Percentiles rank a stretch among this genome's conserved stretches.
These are phyloP conservation scores for Dallia pectoralis DNA, from an alignment of 2,797 vertebrate genomes.

Conservation along the genomic window DNA sequence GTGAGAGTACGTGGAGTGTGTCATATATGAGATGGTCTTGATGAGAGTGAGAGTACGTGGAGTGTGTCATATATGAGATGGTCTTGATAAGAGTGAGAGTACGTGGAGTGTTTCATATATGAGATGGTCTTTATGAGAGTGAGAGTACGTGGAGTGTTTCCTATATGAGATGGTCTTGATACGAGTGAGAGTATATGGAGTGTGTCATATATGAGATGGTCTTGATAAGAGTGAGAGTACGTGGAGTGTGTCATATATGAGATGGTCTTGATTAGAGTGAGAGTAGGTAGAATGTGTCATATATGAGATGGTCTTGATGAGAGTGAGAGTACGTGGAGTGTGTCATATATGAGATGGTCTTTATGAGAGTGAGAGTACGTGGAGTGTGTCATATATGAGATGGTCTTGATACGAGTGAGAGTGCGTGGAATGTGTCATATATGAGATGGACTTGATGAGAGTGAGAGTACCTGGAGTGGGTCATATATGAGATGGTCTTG, in stretches of 20 bases:
- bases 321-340: conserved; percentile 15
- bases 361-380: conserved; percentile 19
- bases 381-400: background rate
- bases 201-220: background rate
- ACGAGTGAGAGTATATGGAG: conserved; percentile 18
- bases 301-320: conserved; percentile 9
- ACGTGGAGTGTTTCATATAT: background rate
- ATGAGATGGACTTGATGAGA: conserved; percentile 13
- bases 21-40: conserved; percentile 4
- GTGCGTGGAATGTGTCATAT: conserved; percentile 2
- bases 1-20: conserved; percentile 11
- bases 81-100: conserved; percentile 21
- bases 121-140: conserved; percentile 14
- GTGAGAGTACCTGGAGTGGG: conserved; percentile 11
- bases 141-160: conserved; percentile 9
- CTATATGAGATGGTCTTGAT: conserved; percentile 4
- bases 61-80: background rate
- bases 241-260: background rate
- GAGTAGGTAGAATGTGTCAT: conserved; percentile 3
- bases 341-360: conserved; percentile 4
- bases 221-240: conserved; percentile 21
- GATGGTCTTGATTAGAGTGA: conserved; percentile 17
- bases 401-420: conserved; percentile 19
- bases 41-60: conserved; percentile 19
- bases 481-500: conserved; percentile 4